Evolutionary conservation across 2,888 invertebrate genomes (phyloP), one percentile per base, ranked within the genome.

Genomic region (Horisme vitalbata): DNA sequence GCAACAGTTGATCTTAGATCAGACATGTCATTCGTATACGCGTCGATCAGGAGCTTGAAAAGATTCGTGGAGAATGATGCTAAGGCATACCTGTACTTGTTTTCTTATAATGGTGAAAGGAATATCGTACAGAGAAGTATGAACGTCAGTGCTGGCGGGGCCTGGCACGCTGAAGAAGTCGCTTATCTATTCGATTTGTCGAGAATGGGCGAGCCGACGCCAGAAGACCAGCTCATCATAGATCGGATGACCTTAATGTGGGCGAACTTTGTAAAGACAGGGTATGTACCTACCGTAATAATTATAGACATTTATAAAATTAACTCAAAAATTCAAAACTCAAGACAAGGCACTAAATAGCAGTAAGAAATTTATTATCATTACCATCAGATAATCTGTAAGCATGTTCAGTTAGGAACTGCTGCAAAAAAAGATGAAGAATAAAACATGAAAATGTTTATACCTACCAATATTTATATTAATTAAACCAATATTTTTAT

Each of bases 181-280:
- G 66, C 70, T 2, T 79, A 77, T 53, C 43, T 72, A 18, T 75
- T 72, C 50, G 65, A 68, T 31, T 45, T 63, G 3, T 41, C 47
- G 3, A 57, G 53, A 10, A 27, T 52, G 4, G 52, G 54, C 1
- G 48, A 55, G 1, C 59, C 65, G 0, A 50, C 56, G 1, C 33
- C 52, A 2, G 58, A 49, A 5, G 75, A 76, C 45, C 64, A 69
- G 38, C 15, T 55, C 0, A 55, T 70, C 2, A 59, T 74, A 1
- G 71, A 75, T 18, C 33, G 46, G 2, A 59, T 65, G 52, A 63
- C 62, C 2, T 43, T 57, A 0, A 39, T 68, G 61, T 73, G 71
- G 68, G 56, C 69, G 0, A 75, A 77, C 30, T 75, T 79, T 31
- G 67, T 65, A 0, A 77, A 75, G 58, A 58, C 59, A 32, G 55